Evolutionary conservation across 2,113 vertebrate species (phyloP).

Genomic region (Periophthalmus modestus): DNA sequence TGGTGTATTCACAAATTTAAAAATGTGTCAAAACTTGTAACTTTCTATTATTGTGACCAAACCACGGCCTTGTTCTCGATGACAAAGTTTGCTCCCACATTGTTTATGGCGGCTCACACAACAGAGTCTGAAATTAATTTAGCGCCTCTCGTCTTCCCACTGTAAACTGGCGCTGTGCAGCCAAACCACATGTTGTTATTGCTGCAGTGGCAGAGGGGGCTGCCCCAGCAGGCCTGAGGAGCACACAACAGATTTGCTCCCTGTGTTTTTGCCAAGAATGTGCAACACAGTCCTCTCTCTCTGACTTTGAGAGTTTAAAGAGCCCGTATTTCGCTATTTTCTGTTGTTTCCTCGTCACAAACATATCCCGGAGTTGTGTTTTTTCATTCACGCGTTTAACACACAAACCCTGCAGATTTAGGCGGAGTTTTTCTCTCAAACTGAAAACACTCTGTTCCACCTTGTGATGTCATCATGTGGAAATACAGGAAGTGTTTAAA

Average conservation of each 20-base stretch:
- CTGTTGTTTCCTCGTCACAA: too few species aligned
- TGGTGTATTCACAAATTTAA: background rate
- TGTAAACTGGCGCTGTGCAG: constrained; percentile 72
- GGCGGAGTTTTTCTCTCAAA: too few species aligned
- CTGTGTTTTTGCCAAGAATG: constrained; percentile 62
- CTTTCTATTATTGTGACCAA: constrained; percentile 38
- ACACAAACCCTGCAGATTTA: too few species aligned
- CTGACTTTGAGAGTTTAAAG: constrained; percentile 10
- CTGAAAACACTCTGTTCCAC: too few species aligned
- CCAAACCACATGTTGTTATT: constrained; percentile 81
- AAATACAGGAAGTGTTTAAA: too few species aligned
- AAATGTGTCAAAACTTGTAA: constrained; percentile 1
- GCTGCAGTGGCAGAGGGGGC: constrained; percentile 72
- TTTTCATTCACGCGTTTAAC: too few species aligned
- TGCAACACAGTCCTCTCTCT: constrained; percentile 39
- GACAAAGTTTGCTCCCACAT: constrained; percentile 54
- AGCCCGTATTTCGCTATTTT: too few species aligned
- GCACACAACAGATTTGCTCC: constrained; percentile 68
- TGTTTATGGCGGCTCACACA: constrained; percentile 73
- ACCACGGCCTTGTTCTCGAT: constrained; percentile 37
- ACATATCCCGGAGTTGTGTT: too few species aligned
- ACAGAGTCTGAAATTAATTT: constrained; percentile 80
- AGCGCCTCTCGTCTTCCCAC: constrained; percentile 70
- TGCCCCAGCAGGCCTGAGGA: constrained; percentile 69
- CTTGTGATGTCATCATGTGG: too few species aligned